phyloP scores from a whole-genome alignment of 64 coral and sea anemone species.

The Montipora foliosa region DNA sequence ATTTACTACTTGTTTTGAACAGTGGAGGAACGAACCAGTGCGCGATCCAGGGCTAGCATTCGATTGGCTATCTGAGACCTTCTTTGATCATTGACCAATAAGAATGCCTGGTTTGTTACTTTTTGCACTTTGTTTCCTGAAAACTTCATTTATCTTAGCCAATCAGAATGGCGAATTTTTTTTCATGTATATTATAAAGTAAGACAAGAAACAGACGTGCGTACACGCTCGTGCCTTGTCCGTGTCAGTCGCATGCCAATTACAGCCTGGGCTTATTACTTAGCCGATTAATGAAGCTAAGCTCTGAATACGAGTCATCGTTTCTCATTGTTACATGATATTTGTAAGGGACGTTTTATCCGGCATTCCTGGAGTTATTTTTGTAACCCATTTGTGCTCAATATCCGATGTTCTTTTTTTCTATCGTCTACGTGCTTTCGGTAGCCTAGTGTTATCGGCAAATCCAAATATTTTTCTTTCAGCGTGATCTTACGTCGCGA shows the following conservation, averaged over 20 bases:
- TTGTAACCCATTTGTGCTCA: neutral
- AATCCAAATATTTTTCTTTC: slow-evolving; percentile 25
- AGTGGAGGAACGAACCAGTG: no score
- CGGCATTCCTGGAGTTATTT: neutral
- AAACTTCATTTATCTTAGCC: no score
- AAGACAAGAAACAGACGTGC: neutral
- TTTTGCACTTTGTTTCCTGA: no score
- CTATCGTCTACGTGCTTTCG: neutral
- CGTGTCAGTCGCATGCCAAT: neutral
- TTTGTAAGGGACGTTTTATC: neutral
- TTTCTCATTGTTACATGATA: neutral
- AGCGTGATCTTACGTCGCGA: neutral
- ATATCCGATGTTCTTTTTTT: neutral
- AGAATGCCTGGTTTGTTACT: no score
- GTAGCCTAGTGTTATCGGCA: neutral
- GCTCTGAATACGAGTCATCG: neutral
- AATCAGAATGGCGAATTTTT: no score
- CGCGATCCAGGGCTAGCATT: no score
- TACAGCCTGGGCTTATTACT: neutral
- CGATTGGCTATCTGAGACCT: no score
- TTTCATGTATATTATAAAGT: neutral
- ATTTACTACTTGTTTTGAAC: no score
- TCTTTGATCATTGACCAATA: no score
- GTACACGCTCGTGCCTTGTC: neutral
- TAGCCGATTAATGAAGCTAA: neutral